Conservation (phyloP, 2,113 vertebrate species). For the Paradisaea rubra region DNA sequence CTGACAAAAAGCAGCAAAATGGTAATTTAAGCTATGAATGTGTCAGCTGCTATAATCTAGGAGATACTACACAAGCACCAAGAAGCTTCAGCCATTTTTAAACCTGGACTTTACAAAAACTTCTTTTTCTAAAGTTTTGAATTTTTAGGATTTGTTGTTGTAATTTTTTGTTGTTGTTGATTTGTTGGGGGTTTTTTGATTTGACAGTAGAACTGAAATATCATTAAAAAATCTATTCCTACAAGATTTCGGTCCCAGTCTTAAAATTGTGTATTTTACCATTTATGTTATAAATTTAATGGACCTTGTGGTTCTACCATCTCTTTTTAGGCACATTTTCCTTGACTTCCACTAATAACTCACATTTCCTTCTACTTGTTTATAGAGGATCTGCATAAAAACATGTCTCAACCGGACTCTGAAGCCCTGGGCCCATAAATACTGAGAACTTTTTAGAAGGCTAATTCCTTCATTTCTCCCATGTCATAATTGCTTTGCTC, state of each 20-base stretch:
- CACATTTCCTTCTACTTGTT: background rate
- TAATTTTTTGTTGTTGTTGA: background rate
- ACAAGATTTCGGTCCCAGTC: background rate
- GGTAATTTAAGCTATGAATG: background rate
- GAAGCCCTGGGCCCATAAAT: background rate
- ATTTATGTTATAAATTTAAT: background rate
- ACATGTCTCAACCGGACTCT: background rate
- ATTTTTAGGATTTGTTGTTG: background rate
- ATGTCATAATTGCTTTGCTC: conserved; percentile 34
- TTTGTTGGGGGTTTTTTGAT: background rate
- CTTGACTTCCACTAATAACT: background rate
- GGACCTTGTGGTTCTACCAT: background rate
- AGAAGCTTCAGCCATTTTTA: background rate
- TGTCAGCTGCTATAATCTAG: background rate
- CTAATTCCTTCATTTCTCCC: background rate
- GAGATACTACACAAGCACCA: background rate
- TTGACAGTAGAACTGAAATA: background rate
- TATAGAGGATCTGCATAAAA: background rate
- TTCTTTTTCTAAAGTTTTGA: background rate
- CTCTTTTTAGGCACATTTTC: background rate
- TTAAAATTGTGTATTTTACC: background rate
- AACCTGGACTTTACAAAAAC: background rate
- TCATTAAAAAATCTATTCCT: background rate
- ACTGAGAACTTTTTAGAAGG: background rate
- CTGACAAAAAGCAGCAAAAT: background rate